Evolutionary conservation across 2,113 vertebrate genomes (phyloP), one percentile per base, ranked within the genome.

Genomic region (Pedetes capensis): DNA sequence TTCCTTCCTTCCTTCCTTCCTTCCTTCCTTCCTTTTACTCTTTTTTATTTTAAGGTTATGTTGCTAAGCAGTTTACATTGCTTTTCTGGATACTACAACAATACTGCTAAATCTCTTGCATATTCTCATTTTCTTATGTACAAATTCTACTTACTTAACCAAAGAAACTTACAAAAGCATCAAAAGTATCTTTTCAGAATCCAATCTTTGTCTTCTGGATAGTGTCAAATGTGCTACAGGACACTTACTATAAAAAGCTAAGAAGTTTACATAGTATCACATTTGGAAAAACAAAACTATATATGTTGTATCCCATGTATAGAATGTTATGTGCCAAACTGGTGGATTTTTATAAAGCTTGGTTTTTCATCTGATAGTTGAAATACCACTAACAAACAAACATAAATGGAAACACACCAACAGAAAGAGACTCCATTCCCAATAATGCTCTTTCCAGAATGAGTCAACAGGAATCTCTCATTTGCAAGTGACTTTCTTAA

Each of bases 11-110:
- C 27, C 49, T 64, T 82, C 39, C 69, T 22, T 63, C n/a, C 64
- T 85, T 6, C 4, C 17, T 25, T 8, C 0, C 9, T 7, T 80
- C 16, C 75, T 11, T 25, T n/a, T 32, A n/a, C n/a, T n/a, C n/a
- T n/a, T 88, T 80, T 85, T 13, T 55, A 59, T 76, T 23, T 39
- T 64, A 75, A 47, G 8, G 69, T 3, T 23, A 69, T 80, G 51
- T 87, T 94, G 71, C 59, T 83, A 84, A 90, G 91, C 51, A 80
- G 72, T 87, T 93, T 95, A 71, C 47, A 68, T 78, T 61, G 57
- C 59, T 86, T 2, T 32, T 6, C 68, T 81, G 42, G 42, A 55
- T 76, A 64, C 81, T 71, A 82, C 49, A 85, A 61, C 25, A 96
- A 94, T 91, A 80, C 61, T 93, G 39, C 80, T 88, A 85, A 61